These are phyloP conservation scores for Peromyscus leucopus DNA, from an alignment of 2,113 vertebrate genomes.

Conservation along the genomic window DNA sequence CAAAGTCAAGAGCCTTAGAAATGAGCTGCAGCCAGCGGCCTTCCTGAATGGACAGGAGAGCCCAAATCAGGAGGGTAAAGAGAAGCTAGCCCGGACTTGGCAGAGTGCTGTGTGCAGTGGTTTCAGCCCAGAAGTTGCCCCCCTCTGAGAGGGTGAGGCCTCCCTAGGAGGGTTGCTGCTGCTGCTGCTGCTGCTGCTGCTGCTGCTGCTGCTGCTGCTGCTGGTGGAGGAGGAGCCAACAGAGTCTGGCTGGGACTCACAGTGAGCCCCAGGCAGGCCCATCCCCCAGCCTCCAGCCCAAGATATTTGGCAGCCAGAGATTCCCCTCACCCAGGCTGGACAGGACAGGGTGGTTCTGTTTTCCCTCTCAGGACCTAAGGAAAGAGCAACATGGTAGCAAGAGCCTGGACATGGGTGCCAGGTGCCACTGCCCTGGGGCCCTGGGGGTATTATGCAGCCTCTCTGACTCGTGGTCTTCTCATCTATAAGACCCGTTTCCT, in stretches of 20 bases:
- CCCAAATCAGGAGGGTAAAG: neutral
- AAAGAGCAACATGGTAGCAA: too few species aligned
- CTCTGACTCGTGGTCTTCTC: neutral
- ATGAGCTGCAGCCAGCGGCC: rapidly evolving
- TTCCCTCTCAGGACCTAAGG: neutral
- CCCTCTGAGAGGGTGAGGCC: neutral
- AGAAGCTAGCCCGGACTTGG: neutral
- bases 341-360: neutral
- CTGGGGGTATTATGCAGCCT: neutral
- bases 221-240: neutral
- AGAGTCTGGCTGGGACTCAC: neutral
- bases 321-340: neutral
- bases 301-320: neutral
- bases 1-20: neutral
- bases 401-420: rapidly evolving
- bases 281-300: neutral
- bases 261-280: neutral
- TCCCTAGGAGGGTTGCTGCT: neutral
- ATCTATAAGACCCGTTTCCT: neutral
- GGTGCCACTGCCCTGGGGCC: neutral
- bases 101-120: neutral
- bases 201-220: too few species aligned
- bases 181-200: too few species aligned
- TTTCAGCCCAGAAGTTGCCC: neutral
- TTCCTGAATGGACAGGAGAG: rapidly evolving